These are phyloP conservation scores for Paracanthobrama guichenoti DNA, from an alignment of 2,113 vertebrate species.

Conservation along the genomic window DNA sequence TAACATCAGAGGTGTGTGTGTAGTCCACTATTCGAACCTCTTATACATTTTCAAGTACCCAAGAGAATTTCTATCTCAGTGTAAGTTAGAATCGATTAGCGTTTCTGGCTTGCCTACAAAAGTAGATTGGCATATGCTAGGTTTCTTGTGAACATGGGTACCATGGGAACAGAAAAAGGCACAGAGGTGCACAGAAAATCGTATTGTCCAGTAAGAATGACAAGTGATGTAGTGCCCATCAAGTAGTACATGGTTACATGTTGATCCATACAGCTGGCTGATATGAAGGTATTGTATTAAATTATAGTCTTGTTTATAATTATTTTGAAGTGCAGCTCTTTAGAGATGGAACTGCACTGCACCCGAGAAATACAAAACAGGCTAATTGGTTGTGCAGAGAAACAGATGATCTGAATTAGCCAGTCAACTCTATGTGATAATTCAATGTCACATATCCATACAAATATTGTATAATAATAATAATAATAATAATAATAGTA, in stretches of 20 bases:
- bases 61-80: slow-evolving; percentile 19
- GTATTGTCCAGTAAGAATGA: not conserved
- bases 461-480: no score
- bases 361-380: not conserved
- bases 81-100: slow-evolving; percentile 24
- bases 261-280: not conserved
- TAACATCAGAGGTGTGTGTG: slow-evolving; percentile 1
- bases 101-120: slow-evolving; percentile 6
- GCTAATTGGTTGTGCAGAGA: not conserved
- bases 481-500: no score
- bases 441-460: no score
- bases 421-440: no score
- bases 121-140: slow-evolving; percentile 23
- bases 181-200: slow-evolving; percentile 4
- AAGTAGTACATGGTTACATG: slow-evolving; percentile 4
- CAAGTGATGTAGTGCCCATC: not conserved
- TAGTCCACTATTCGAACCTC: slow-evolving; percentile 3
- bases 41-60: slow-evolving; percentile 17
- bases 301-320: slow-evolving; percentile 1
- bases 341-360: not conserved
- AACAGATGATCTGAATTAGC: no score
- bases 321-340: slow-evolving; percentile 1
- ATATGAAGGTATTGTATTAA: not conserved
- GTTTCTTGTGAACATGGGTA: slow-evolving; percentile 18
- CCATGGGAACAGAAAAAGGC: not conserved